A percentile compares a stretch with the other conserved stretches of the same genome.
Conservation (phyloP, 2,113 vertebrate genomes). For the Pterocles orientalis region DNA sequence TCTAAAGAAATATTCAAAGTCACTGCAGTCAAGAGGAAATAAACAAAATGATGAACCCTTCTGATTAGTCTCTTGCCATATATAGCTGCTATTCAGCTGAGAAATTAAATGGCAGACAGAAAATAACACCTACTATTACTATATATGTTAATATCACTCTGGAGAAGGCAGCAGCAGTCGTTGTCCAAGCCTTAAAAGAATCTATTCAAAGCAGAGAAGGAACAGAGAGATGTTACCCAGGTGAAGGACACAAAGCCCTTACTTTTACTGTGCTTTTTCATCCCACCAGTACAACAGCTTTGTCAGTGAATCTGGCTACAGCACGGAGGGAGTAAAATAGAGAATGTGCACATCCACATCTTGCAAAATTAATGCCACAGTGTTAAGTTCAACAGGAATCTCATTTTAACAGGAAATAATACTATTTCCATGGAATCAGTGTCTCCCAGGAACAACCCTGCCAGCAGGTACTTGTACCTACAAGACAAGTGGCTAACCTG, state of each 20-base stretch:
- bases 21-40: not conserved
- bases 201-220: slow-evolving; percentile 2
- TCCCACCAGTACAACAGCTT: not conserved
- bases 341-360: not conserved
- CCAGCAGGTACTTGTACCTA: not conserved
- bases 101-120: not conserved
- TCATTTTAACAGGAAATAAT: not conserved
- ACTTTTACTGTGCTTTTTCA: not conserved
- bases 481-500: not conserved
- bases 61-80: not conserved
- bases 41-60: not conserved
- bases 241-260: not conserved
- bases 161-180: not conserved
- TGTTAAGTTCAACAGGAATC: not conserved
- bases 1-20: not conserved
- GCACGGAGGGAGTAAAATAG: not conserved
- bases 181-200: not conserved
- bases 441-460: not conserved
- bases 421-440: not conserved
- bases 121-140: not conserved
- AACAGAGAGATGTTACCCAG: not conserved
- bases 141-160: not conserved
- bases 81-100: not conserved
- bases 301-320: not conserved
- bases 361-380: not conserved